Conservation (phyloP, 2,888 invertebrate genomes). For the Melanostoma scalare region DNA sequence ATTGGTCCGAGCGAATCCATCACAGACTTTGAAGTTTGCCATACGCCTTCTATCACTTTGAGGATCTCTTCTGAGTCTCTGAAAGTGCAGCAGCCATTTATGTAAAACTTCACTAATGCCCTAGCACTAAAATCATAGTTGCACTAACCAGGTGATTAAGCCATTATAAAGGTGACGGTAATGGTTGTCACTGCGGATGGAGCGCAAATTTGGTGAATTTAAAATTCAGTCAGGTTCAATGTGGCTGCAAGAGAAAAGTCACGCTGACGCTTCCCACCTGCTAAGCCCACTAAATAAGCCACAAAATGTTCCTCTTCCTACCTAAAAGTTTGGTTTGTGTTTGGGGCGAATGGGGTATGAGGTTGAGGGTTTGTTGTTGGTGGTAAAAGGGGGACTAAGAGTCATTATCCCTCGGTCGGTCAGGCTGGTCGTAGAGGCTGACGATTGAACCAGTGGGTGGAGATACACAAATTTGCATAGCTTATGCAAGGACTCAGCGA, state of each 20-base stretch:
- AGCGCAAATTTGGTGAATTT: slow-evolving; percentile 57
- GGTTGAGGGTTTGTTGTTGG: neutral
- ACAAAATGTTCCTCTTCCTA: slow-evolving; percentile 19
- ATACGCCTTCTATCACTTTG: too few species aligned
- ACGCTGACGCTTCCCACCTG: slow-evolving; percentile 16
- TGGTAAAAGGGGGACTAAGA: neutral
- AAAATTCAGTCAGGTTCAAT: slow-evolving; percentile 49
- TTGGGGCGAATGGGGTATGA: neutral
- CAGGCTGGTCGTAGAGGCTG: neutral
- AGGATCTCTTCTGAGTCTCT: too few species aligned
- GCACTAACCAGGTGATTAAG: slow-evolving; percentile 67
- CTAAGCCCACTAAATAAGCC: slow-evolving; percentile 14
- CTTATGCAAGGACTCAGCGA: neutral
- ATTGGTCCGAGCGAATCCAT: too few species aligned
- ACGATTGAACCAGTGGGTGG: neutral
- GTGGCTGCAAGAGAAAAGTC: slow-evolving; percentile 21
- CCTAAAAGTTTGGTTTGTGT: slow-evolving; percentile 14
- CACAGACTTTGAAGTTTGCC: too few species aligned
- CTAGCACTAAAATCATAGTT: slow-evolving; percentile 39
- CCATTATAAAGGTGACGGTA: slow-evolving; percentile 45
- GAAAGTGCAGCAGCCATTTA: too few species aligned
- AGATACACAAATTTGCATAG: neutral
- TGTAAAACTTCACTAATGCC: neutral
- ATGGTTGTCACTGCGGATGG: slow-evolving; percentile 21
- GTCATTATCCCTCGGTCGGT: neutral